Evolutionary conservation across 2,888 invertebrate genomes (phyloP).

Genomic region (Cantharis rustica): DNA sequence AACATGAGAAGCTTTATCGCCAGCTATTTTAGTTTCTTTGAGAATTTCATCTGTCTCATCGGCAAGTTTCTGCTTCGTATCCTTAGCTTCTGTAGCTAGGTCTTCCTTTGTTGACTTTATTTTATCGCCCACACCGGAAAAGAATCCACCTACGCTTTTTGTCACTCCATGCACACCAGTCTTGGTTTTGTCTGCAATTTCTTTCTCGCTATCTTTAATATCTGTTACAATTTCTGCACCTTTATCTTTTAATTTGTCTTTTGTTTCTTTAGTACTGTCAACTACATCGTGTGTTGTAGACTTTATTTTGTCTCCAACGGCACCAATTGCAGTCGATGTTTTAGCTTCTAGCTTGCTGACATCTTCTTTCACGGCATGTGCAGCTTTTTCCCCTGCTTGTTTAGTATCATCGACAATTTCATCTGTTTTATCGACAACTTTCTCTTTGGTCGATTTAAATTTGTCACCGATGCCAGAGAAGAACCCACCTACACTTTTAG

Average conservation of each 20-base stretch:
- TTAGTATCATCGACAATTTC: neutral
- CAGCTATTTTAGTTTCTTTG: too few species aligned
- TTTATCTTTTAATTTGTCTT: constrained; percentile 13
- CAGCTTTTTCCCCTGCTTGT: neutral
- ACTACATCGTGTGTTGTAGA: neutral
- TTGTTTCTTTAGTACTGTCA: neutral
- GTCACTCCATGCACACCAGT: constrained; percentile 22
- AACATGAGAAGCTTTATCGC: constrained; percentile 27
- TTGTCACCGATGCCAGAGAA: constrained; percentile 2
- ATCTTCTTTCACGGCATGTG: constrained; percentile 9
- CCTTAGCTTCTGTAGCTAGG: constrained; percentile 4
- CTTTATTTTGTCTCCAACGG: neutral
- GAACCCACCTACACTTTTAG: neutral
- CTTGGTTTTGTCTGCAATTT: neutral
- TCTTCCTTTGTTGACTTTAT: constrained; percentile 26
- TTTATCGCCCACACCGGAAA: constrained; percentile 26
- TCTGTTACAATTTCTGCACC: neutral
- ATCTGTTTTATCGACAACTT: neutral
- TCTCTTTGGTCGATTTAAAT: constrained; percentile 6
- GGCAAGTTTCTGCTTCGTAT: neutral
- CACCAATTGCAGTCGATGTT: neutral
- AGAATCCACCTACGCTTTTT: constrained; percentile 27
- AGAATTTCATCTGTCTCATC: too few species aligned
- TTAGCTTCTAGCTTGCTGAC: constrained; percentile 39
- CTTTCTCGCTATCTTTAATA: neutral